Conservation (phyloP, 2,797 vertebrate species). For the Numenius phaeopus region DNA sequence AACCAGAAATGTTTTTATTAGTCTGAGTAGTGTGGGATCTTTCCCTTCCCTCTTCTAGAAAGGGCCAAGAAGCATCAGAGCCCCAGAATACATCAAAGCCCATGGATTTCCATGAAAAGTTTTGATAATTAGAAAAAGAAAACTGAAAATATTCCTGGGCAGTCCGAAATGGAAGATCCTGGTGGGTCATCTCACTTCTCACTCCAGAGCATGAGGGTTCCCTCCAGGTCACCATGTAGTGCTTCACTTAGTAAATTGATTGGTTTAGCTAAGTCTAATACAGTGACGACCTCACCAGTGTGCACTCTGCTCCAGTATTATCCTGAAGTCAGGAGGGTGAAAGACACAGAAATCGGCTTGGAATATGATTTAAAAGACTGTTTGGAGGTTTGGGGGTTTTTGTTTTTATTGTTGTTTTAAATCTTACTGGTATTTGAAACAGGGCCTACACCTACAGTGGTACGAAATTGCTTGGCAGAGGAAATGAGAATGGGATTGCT, state of each 20-base stretch:
- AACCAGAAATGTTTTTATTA: background rate
- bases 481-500: background rate
- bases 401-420: background rate
- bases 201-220: background rate
- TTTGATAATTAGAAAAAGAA: background rate
- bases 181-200: background rate
- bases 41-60: background rate
- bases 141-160: background rate
- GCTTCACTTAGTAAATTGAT: slow-evolving; percentile 35
- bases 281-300: slow-evolving; percentile 48
- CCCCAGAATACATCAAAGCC: background rate
- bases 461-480: background rate
- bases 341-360: background rate
- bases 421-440: background rate
- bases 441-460: background rate
- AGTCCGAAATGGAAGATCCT: background rate
- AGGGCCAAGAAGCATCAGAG: background rate
- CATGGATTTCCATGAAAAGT: background rate
- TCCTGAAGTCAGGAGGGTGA: background rate
- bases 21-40: background rate
- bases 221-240: slow-evolving; percentile 18
- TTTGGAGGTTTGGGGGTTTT: background rate
- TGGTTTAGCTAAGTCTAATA: slow-evolving; percentile 49
- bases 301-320: background rate
- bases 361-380: background rate